Percentiles rank a stretch among this genome's conserved stretches.
Evolutionary conservation across 1,140 invertebrate genomes (phyloP).

Genomic region (Nymphalis io): DNA sequence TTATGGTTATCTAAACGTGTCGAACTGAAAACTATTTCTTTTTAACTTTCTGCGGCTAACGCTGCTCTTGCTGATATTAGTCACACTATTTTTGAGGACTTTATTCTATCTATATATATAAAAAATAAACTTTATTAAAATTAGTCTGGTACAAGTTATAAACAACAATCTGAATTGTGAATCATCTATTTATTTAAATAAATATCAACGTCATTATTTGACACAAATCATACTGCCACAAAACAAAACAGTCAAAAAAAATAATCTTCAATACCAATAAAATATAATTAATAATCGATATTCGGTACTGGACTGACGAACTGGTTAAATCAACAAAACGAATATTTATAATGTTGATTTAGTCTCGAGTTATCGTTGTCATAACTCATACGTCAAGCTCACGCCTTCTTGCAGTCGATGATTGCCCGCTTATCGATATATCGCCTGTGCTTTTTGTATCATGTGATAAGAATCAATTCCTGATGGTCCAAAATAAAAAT

Average conservation of each 20-base stretch:
- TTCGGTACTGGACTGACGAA: constrained; percentile 10
- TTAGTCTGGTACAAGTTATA: too few relatives aligned
- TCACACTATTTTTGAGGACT: too few relatives aligned
- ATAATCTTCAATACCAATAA: not conserved
- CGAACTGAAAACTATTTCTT: too few relatives aligned
- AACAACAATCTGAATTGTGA: too few relatives aligned
- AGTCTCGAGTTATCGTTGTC: constrained; percentile 58
- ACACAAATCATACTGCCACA: too few relatives aligned
- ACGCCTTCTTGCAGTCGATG: constrained; percentile 52
- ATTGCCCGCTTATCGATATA: constrained; percentile 64
- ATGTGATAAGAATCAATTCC: constrained; percentile 36
- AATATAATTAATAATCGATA: not conserved
- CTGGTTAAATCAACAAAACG: constrained; percentile 32
- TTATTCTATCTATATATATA: too few relatives aligned
- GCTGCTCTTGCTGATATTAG: too few relatives aligned
- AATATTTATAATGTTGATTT: constrained; percentile 65
- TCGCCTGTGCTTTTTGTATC: constrained; percentile 42
- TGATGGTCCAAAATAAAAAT: constrained; percentile 27
- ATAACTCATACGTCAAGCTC: constrained; percentile 48
- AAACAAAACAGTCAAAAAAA: not conserved
- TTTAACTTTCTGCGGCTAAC: too few relatives aligned
- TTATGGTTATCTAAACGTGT: too few relatives aligned
- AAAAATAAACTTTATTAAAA: too few relatives aligned
- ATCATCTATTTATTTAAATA: too few relatives aligned
- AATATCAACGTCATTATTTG: too few relatives aligned